Conservation (phyloP, 2,797 vertebrate species). For the Allobates femoralis region DNA sequence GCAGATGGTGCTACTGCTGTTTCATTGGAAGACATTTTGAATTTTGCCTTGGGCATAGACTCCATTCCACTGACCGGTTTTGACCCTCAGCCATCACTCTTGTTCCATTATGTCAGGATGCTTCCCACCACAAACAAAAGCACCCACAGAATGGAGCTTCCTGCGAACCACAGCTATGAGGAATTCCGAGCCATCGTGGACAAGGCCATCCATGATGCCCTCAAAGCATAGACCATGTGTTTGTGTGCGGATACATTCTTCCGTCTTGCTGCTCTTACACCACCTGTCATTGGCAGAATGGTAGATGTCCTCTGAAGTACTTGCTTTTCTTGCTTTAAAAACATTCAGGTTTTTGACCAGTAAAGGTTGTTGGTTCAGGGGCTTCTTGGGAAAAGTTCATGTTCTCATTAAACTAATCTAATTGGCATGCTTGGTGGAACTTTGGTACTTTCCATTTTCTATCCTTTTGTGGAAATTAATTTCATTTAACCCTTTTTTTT, state of each 20-base stretch:
- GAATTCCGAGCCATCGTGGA: slow-evolving; percentile 88
- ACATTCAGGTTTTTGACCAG: background rate
- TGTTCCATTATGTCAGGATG: slow-evolving; percentile 75
- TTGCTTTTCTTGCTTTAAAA: background rate
- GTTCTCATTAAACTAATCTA: background rate
- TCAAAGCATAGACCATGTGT: background rate
- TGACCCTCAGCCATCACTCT: slow-evolving; percentile 80
- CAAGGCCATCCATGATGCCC: slow-evolving; percentile 75
- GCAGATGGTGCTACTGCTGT: slow-evolving; percentile 83
- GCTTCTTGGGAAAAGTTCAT: background rate
- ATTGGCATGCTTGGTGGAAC: background rate
- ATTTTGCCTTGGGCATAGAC: slow-evolving; percentile 80
- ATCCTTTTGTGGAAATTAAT: too few relatives aligned
- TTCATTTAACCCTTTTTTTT: background rate
- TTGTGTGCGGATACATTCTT: too few relatives aligned
- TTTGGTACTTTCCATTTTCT: background rate
- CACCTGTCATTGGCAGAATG: background rate
- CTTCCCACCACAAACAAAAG: slow-evolving; percentile 81
- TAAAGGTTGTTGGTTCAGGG: background rate
- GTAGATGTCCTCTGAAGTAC: background rate
- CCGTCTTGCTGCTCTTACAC: background rate
- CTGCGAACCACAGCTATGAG: slow-evolving; percentile 79
- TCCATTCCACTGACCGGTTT: slow-evolving; percentile 80
- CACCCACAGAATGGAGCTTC: slow-evolving; percentile 81
- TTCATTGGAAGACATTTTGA: slow-evolving; percentile 85